These are phyloP conservation scores for Actenoides lindsayi DNA, from an alignment of 2,113 vertebrate species.

Conservation along the genomic window DNA sequence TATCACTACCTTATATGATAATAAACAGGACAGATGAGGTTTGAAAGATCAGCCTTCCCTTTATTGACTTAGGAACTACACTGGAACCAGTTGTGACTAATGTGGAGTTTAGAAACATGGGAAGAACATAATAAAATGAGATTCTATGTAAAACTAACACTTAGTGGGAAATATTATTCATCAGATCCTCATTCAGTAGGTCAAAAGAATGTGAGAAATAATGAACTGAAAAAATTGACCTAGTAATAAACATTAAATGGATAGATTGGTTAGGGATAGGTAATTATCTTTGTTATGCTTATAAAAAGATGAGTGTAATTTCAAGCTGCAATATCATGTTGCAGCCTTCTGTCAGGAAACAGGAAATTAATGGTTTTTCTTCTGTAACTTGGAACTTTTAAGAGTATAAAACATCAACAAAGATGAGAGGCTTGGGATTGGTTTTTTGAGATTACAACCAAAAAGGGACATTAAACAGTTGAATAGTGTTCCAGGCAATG, in stretches of 20 bases:
- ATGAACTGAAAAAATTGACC: background rate
- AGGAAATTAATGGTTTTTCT: background rate
- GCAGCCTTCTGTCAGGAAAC: too few species aligned
- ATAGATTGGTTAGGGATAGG: background rate
- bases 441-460: background rate
- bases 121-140: background rate
- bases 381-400: background rate
- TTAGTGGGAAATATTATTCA: background rate
- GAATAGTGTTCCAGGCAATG: background rate
- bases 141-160: background rate
- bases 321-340: too few species aligned
- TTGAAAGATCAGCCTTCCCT: background rate
- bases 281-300: too few species aligned
- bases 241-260: background rate
- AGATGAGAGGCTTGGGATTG: background rate
- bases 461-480: background rate
- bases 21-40: background rate
- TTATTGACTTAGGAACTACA: background rate
- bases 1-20: background rate
- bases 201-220: background rate
- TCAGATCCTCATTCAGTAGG: background rate
- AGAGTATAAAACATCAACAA: background rate
- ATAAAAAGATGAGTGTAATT: too few species aligned
- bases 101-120: background rate
- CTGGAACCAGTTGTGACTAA: background rate